phyloP scores from a whole-genome alignment of 2,113 vertebrate genomes.

The Bujurquina vittata region DNA sequence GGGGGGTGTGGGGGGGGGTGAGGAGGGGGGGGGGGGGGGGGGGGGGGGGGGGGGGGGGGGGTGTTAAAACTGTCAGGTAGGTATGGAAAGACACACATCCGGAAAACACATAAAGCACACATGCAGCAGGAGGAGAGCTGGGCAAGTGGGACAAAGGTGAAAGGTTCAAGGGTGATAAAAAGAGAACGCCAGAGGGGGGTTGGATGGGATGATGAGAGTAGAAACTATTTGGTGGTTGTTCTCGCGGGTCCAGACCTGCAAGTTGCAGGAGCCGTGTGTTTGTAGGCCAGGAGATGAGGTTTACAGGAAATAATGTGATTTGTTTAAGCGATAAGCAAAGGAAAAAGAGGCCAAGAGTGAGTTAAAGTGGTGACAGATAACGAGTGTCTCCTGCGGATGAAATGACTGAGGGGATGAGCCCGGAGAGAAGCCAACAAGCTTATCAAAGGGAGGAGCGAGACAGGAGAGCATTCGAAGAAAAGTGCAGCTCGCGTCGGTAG shows the following conservation, averaged over 20 bases:
- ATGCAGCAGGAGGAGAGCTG: background rate
- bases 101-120: constrained; percentile 10
- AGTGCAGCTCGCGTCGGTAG: constrained; percentile 39
- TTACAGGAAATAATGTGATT: background rate
- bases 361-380: constrained; percentile 5
- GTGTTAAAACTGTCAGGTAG: constrained; percentile 21
- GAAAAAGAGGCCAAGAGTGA: background rate
- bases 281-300: background rate
- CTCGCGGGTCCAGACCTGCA: background rate
- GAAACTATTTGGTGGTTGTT: background rate
- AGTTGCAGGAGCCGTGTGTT: background rate
- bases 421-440: constrained; percentile 1
- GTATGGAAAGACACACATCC: constrained; percentile 43
- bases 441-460: constrained; percentile 11
- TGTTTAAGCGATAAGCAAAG: background rate
- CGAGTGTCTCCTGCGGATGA: constrained; percentile 16
- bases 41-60: background rate
- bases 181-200: background rate
- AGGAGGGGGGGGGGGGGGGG: background rate
- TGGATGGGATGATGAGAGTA: background rate
- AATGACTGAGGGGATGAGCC: background rate
- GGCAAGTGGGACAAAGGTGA: constrained; percentile 60
- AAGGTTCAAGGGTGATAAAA: constrained; percentile 51
- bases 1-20: no score
- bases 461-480: constrained; percentile 41